Percentiles rank a stretch among this genome's conserved stretches.
These are phyloP conservation scores for Caerostris darwini DNA, from an alignment of 1,140 invertebrate genomes.

Conservation along the genomic window DNA sequence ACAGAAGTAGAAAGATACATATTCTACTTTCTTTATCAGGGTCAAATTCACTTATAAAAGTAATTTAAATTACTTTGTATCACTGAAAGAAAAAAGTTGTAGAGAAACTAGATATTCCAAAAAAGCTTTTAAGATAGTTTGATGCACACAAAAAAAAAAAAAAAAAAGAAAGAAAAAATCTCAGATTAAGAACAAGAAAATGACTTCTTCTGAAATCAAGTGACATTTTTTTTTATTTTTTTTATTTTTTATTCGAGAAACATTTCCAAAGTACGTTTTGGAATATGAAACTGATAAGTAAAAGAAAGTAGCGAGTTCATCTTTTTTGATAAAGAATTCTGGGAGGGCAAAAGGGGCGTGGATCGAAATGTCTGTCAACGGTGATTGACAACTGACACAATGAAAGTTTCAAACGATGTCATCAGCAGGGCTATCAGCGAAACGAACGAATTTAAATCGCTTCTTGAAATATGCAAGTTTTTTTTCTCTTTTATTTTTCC, in stretches of 20 bases:
- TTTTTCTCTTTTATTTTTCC: not conserved
- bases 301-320: constrained; percentile 54
- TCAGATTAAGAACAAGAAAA: constrained; percentile 73
- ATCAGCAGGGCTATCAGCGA: constrained; percentile 68
- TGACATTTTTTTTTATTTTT: constrained; percentile 39
- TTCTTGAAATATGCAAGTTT: constrained; percentile 62
- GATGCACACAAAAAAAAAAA: not conserved
- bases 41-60: constrained; percentile 22
- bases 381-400: constrained; percentile 76
- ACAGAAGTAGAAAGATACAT: not conserved
- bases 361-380: constrained; percentile 68
- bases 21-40: not conserved
- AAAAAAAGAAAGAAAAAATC: not conserved
- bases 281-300: constrained; percentile 67
- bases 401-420: constrained; percentile 73
- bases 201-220: constrained; percentile 49
- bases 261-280: constrained; percentile 68
- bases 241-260: constrained; percentile 43
- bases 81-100: not conserved
- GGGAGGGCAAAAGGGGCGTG: constrained; percentile 28
- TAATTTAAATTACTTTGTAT: constrained; percentile 25
- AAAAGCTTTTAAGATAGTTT: constrained; percentile 66
- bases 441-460: constrained; percentile 72
- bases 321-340: constrained; percentile 34
- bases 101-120: not conserved